Conservation (phyloP, 2,113 vertebrate species). For the Pelmatolapia mariae region DNA sequence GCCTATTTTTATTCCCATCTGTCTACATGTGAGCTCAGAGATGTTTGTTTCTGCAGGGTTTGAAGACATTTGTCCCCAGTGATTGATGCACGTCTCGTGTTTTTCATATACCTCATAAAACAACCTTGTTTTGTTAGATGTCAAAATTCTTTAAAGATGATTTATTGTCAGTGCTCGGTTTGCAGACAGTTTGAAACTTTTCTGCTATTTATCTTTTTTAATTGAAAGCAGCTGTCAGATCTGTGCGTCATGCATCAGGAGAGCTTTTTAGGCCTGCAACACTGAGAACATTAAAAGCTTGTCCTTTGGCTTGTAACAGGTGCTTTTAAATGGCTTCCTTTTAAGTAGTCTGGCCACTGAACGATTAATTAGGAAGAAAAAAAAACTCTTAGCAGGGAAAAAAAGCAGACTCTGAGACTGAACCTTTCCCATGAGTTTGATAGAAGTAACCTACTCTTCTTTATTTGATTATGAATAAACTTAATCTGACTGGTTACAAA, state of each 20-base stretch:
- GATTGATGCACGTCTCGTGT: background rate
- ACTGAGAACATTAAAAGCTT: background rate
- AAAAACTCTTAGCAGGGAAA: background rate
- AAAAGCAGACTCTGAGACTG: fast-evolving
- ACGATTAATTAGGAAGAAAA: background rate
- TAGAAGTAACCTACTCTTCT: fast-evolving
- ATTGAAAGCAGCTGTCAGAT: constrained; percentile 8
- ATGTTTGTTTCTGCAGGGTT: background rate
- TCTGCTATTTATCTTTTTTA: background rate
- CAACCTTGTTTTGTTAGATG: background rate
- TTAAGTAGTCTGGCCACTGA: background rate
- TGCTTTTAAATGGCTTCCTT: no score
- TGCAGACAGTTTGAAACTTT: background rate
- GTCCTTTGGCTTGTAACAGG: background rate
- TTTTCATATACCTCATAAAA: background rate
- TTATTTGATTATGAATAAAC: background rate
- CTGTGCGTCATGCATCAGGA: fast-evolving
- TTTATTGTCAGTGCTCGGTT: background rate
- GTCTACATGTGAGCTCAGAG: background rate
- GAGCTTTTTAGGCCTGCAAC: background rate
- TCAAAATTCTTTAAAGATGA: background rate
- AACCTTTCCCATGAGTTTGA: background rate
- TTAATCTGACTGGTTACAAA: background rate
- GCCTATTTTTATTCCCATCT: background rate
- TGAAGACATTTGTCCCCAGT: background rate